Evolutionary conservation across 2,888 invertebrate genomes (phyloP).

Genomic region (Melieria picta): DNA sequence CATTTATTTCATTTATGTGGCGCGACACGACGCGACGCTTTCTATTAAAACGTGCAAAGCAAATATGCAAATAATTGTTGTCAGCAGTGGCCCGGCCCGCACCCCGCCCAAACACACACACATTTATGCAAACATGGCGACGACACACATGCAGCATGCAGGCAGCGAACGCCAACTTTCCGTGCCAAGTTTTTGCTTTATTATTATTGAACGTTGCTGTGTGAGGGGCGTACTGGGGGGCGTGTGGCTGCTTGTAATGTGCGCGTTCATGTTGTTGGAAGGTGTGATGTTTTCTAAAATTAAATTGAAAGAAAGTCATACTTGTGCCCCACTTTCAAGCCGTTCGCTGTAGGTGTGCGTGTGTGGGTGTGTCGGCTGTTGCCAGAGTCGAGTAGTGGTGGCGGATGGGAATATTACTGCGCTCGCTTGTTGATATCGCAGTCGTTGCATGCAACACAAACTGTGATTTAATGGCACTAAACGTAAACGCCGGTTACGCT

Average conservation of each 20-base stretch:
- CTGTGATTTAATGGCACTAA: neutral
- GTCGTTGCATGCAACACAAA: neutral
- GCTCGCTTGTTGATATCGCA: neutral
- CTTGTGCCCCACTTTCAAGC: constrained; percentile 11
- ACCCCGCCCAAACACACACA: neutral
- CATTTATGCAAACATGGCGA: neutral
- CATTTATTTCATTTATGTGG: constrained; percentile 6
- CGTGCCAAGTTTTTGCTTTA: too few relatives aligned
- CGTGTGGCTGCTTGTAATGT: too few relatives aligned
- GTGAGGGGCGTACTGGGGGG: too few relatives aligned
- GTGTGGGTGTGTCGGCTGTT: neutral
- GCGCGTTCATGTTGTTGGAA: neutral
- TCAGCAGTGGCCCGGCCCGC: neutral
- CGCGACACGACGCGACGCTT: constrained; percentile 10
- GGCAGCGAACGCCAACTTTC: too few relatives aligned
- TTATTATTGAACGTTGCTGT: too few relatives aligned
- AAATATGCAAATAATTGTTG: constrained; percentile 24
- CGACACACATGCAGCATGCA: too few relatives aligned
- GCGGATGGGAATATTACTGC: too few relatives aligned
- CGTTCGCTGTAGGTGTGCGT: neutral
- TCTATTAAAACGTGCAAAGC: constrained; percentile 23
- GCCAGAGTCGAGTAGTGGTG: neutral
- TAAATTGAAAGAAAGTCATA: constrained; percentile 14
- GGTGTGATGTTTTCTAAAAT: constrained; percentile 4
- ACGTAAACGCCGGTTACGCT: neutral